These are phyloP conservation scores for Gobiocypris rarus DNA, from an alignment of 2,113 vertebrate genomes.

Conservation along the genomic window DNA sequence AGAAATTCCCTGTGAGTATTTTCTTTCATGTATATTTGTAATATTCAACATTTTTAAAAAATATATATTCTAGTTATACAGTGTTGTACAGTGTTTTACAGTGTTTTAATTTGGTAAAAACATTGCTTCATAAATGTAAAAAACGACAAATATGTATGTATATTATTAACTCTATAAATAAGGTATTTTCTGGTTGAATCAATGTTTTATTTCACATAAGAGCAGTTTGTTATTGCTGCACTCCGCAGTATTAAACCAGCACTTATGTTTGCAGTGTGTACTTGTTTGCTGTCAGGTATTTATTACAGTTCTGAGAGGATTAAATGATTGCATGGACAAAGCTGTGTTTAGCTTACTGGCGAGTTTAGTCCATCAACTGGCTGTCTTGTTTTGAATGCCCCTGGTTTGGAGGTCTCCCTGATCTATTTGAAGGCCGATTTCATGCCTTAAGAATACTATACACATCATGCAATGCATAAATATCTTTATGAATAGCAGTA, in stretches of 20 bases:
- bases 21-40: no score
- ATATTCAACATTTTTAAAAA: no score
- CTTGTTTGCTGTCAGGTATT: slow-evolving; percentile 49
- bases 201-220: not conserved
- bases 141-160: not conserved
- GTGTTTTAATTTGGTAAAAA: not conserved
- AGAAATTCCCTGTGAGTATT: not conserved
- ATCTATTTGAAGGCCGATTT: not conserved
- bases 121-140: not conserved
- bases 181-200: not conserved
- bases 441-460: not conserved
- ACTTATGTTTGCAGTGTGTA: slow-evolving; percentile 29
- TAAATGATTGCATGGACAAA: slow-evolving; percentile 53
- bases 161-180: not conserved
- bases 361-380: slow-evolving; percentile 50
- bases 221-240: not conserved
- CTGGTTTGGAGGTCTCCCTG: slow-evolving; percentile 34
- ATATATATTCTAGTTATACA: not conserved
- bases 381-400: slow-evolving; percentile 28
- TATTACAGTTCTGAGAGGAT: slow-evolving; percentile 55
- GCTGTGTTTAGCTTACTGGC: slow-evolving; percentile 55
- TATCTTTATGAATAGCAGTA: slow-evolving; percentile 37
- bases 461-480: not conserved
- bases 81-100: no score
- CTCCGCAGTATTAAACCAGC: slow-evolving; percentile 18